Conservation (phyloP, 2,797 vertebrate species). For the Syngnathus acus region DNA sequence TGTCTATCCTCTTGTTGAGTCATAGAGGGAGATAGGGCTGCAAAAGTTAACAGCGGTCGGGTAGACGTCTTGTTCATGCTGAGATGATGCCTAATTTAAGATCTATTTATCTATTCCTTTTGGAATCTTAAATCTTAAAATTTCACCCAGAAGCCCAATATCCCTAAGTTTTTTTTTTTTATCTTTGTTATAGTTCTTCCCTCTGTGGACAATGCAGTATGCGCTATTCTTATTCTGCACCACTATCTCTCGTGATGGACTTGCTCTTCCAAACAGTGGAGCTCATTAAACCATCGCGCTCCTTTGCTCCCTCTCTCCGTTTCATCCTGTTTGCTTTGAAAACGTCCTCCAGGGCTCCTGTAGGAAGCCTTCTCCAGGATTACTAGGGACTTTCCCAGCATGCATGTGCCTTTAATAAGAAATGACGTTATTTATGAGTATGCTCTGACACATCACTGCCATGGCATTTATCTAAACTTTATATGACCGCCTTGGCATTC, state of each 20-base stretch:
- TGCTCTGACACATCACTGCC: slow-evolving; percentile 9
- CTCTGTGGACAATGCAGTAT: slow-evolving; percentile 14
- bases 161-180: too few species aligned
- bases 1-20: slow-evolving; percentile 12
- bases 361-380: slow-evolving; percentile 32
- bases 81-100: slow-evolving; percentile 20
- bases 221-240: slow-evolving; percentile 35
- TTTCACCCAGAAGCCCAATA: too few species aligned
- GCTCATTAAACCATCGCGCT: slow-evolving; percentile 41
- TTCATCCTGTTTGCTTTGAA: slow-evolving; percentile 51
- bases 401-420: slow-evolving; percentile 11
- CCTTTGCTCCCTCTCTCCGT: slow-evolving; percentile 18
- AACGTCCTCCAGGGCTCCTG: slow-evolving; percentile 36
- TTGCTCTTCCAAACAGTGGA: slow-evolving; percentile 31
- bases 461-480: slow-evolving; percentile 23
- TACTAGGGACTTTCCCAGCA: slow-evolving; percentile 17
- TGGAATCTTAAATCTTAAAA: too few species aligned
- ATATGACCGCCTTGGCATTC: slow-evolving; percentile 11
- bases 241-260: slow-evolving; percentile 44
- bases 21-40: neutral
- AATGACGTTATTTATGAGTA: slow-evolving; percentile 19
- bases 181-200: slow-evolving; percentile 12
- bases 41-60: neutral
- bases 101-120: slow-evolving; percentile 27
- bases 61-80: slow-evolving; percentile 6